Evolutionary conservation across 2,888 invertebrate genomes (phyloP), one percentile per base, ranked within the genome.

Genomic region (Luperina testacea): DNA sequence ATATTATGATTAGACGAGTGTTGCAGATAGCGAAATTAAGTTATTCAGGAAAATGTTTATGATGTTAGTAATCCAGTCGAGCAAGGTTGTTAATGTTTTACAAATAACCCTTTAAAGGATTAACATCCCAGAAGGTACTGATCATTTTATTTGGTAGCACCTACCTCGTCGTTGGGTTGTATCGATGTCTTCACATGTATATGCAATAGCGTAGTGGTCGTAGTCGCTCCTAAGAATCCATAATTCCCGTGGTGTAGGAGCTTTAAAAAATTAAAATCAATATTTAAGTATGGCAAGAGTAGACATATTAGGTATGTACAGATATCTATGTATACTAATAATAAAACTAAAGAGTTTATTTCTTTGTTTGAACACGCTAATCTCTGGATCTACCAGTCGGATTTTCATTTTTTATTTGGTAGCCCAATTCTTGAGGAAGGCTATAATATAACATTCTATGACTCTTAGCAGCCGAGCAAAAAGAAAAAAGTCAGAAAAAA

Each of bases 161-260:
- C 94, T 94, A 97, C 97, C 94, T 92, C 94, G 92, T 91, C 95
- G 97, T 63, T 90, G 88, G 68, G 97, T 90, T 64, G 95, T 90
- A 15, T 90, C 90, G 7, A 97, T 92, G 89, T 97, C 95, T 0
- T 92, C 92, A 89, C 98, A 98, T 27, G 97, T 97, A 95, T 98
- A 98, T 0, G 98, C 97, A 0, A 98, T 96, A 0, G 98, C 97
- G 87, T 97, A 98, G 81, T 94, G 96, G 0, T 92, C 92, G 90
- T 98, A 98, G 90, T 98, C 98, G 0, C 98, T 98, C 7, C 96
- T 97, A 17, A 98, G 87, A 42, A 98, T 92, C 97, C 97, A 97
- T 11, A 96, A 82, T 5, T 94, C 90, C 32, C 91, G 90, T 61
- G 82, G 78, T 11, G 77, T 94, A 94, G 91, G 5, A 90, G 91